Conservation (phyloP, 2,888 invertebrate species). For the Agriotes lineatus region DNA sequence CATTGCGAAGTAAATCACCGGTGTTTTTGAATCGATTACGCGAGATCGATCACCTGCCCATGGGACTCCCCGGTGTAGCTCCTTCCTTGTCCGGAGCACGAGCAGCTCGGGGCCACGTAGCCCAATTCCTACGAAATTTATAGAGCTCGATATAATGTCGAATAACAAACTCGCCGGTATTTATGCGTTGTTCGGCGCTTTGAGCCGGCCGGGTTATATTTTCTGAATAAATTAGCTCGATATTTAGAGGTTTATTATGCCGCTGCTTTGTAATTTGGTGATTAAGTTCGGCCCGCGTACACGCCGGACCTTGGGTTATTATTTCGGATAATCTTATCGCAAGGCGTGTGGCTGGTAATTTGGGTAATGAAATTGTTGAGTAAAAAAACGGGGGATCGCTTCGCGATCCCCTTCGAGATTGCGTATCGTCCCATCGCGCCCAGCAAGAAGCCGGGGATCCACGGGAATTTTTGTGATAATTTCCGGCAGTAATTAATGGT, state of each 20-base stretch:
- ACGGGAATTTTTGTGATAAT: too few relatives aligned
- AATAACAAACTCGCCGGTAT: conserved; percentile 26
- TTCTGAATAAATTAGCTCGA: conserved; percentile 28
- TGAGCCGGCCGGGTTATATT: conserved; percentile 19
- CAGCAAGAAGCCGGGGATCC: neutral
- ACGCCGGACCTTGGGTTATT: conserved; percentile 17
- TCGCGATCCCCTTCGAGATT: neutral
- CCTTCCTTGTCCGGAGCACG: conserved; percentile 18
- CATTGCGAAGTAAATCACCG: neutral
- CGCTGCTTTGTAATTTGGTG: conserved; percentile 26
- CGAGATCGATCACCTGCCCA: conserved; percentile 11
- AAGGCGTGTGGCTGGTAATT: conserved; percentile 19
- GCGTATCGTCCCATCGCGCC: neutral
- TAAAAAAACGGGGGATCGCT: neutral
- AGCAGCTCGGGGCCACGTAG: conserved; percentile 19
- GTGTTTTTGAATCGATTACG: conserved; percentile 14
- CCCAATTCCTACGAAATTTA: conserved; percentile 25
- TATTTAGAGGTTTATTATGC: conserved; percentile 29
- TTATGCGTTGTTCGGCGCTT: conserved; percentile 26
- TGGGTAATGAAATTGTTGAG: conserved; percentile 14
- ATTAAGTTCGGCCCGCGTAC: conserved; percentile 23
- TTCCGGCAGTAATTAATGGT: too few relatives aligned
- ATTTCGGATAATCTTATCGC: conserved; percentile 21
- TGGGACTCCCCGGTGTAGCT: neutral
- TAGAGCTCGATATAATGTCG: conserved; percentile 25